A percentile compares a stretch with the other conserved stretches of the same genome.
Conservation (phyloP, 2,113 vertebrate species). For the Phoenicopterus ruber region DNA sequence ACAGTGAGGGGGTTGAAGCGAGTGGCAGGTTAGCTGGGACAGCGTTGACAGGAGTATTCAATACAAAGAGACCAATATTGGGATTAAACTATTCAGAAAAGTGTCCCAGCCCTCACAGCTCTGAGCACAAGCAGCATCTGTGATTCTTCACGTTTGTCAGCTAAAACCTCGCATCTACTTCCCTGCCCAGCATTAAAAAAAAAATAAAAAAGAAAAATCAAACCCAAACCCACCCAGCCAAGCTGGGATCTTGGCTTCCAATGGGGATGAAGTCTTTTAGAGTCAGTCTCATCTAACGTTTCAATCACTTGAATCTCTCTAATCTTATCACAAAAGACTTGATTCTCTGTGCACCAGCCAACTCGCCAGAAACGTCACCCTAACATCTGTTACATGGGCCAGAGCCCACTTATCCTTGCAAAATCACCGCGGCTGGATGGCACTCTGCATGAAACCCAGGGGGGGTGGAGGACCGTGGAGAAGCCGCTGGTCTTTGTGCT, state of each 20-base stretch:
- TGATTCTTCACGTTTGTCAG: neutral
- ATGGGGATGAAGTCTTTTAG: neutral
- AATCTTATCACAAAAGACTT: conserved; percentile 56
- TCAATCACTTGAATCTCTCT: conserved; percentile 60
- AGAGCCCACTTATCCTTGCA: neutral
- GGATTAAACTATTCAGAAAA: neutral
- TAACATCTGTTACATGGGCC: neutral
- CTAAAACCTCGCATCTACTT: neutral
- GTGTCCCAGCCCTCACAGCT: neutral
- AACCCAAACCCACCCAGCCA: neutral
- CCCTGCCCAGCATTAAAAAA: neutral
- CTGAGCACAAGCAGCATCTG: neutral
- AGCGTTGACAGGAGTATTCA: neutral
- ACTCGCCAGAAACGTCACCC: neutral
- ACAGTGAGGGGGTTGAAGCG: neutral
- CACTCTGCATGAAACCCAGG: fast-evolving
- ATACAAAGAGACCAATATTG: neutral
- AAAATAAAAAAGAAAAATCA: neutral
- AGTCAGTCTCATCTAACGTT: conserved; percentile 38
- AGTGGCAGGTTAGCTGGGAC: neutral
- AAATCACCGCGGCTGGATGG: fast-evolving
- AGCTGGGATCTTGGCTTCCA: conserved; percentile 35
- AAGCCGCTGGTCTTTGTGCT: neutral
- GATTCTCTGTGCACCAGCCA: conserved; percentile 13
- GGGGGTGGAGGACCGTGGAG: neutral